Evolutionary conservation across 2,888 invertebrate species (phyloP).

Genomic region (Nomada hirtipes): DNA sequence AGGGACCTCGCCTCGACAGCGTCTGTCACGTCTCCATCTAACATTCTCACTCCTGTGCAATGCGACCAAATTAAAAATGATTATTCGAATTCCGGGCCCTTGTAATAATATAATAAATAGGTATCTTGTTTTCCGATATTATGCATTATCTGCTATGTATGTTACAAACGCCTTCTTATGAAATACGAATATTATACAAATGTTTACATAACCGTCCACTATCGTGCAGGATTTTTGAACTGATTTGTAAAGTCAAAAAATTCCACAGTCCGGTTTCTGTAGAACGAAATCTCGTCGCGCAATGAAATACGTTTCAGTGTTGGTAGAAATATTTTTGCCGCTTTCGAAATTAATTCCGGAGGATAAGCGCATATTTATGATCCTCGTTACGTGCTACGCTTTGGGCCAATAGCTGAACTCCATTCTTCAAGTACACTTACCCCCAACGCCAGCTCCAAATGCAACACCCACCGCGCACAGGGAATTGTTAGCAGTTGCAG

Average conservation of each 20-base stretch:
- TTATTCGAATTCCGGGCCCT: background rate
- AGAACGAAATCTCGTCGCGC: no score
- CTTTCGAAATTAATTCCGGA: background rate
- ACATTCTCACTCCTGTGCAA: constrained; percentile 94
- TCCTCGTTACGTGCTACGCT: background rate
- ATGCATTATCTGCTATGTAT: background rate
- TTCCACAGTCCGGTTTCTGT: no score
- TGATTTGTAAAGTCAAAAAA: no score
- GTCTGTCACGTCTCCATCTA: constrained; percentile 99
- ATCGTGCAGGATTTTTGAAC: no score
- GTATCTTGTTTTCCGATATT: background rate
- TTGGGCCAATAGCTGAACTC: background rate
- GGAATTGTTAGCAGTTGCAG: constrained; percentile 98
- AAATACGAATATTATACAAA: no score
- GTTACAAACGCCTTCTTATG: no score
- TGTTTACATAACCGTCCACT: no score
- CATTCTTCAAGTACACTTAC: constrained; percentile 83
- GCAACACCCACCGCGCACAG: constrained; percentile 99
- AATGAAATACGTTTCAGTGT: background rate
- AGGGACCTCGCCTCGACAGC: constrained; percentile 98
- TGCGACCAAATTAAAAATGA: constrained; percentile 22
- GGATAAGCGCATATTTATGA: background rate
- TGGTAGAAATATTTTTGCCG: background rate
- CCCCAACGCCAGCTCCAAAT: constrained; percentile 97
- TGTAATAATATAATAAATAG: background rate